Percentiles rank a stretch among this genome's conserved stretches.
These are phyloP conservation scores for Hydroisotoma schaefferi DNA, from an alignment of 2,888 invertebrate genomes.

Conservation along the genomic window DNA sequence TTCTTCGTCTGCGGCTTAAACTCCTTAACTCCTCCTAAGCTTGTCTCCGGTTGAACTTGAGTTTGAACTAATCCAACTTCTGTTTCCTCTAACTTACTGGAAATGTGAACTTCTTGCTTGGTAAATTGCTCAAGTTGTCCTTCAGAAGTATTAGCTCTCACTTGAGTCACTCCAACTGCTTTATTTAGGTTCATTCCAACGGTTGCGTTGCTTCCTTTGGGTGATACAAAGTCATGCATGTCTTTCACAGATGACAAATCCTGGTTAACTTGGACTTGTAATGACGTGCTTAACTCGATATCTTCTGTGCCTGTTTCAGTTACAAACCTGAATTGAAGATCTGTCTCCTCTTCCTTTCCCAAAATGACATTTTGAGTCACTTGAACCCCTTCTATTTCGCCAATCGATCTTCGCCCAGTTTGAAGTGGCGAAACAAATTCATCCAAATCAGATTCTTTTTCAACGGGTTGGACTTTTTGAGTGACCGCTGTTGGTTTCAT, in stretches of 20 bases:
- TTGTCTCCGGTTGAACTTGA: not conserved
- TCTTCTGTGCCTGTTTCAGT: not conserved
- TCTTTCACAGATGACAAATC: not conserved
- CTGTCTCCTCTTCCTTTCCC: conserved; percentile 3
- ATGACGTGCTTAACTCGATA: not conserved
- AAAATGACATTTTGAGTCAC: not conserved
- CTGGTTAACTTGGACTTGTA: not conserved
- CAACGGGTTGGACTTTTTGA: not conserved
- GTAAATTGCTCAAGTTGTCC: not conserved
- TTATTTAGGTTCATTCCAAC: not conserved
- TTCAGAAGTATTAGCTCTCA: not conserved
- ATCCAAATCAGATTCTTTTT: not conserved
- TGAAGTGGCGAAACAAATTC: not conserved
- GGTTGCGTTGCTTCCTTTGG: not conserved
- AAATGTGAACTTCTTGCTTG: not conserved
- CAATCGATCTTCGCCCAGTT: not conserved
- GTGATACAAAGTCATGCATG: conserved; percentile 8
- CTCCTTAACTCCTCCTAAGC: no score
- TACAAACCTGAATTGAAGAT: conserved; percentile 6
- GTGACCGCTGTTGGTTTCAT: not conserved
- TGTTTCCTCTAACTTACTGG: not conserved
- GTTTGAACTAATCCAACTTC: not conserved
- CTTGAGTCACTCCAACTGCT: conserved; percentile 2
- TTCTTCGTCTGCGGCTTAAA: not conserved
- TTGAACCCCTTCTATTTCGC: not conserved